Conservation (phyloP, 2,113 vertebrate species). For the Leptobrachium leishanense region DNA sequence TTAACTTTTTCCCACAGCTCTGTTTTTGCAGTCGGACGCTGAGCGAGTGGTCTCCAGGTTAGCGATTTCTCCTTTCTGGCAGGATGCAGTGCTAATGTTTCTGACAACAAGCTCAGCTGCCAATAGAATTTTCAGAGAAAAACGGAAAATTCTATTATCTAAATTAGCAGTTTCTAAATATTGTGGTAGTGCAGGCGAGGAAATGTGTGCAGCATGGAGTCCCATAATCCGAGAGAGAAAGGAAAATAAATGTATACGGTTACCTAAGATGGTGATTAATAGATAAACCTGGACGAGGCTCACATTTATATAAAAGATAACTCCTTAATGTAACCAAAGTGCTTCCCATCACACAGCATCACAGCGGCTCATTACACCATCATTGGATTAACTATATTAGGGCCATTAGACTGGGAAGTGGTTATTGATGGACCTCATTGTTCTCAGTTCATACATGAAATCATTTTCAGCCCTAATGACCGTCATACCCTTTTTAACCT, state of each 20-base stretch:
- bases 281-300: conserved; percentile 3
- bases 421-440: conserved; percentile 55
- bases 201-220: not conserved
- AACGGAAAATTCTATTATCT: conserved; percentile 6
- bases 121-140: conserved; percentile 12
- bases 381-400: conserved; percentile 30
- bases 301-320: conserved; percentile 20
- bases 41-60: not conserved
- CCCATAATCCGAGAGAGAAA: not conserved
- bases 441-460: conserved; percentile 56
- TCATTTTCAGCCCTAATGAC: conserved; percentile 54
- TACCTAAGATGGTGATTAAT: conserved; percentile 22
- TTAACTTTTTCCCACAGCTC: too few relatives aligned
- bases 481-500: conserved; percentile 53
- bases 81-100: not conserved
- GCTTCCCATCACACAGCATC: conserved; percentile 9
- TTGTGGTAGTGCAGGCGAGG: not conserved
- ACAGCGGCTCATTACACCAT: conserved; percentile 33
- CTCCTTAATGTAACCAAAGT: conserved; percentile 1
- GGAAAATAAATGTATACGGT: conserved; percentile 19
- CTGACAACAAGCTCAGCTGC: conserved; percentile 2
- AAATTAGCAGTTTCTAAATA: not conserved
- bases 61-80: not conserved
- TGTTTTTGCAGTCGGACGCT: not conserved
- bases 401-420: conserved; percentile 53